Evolutionary conservation across 2,888 invertebrate species (phyloP).

Genomic region (Raillietiella orientalis): DNA sequence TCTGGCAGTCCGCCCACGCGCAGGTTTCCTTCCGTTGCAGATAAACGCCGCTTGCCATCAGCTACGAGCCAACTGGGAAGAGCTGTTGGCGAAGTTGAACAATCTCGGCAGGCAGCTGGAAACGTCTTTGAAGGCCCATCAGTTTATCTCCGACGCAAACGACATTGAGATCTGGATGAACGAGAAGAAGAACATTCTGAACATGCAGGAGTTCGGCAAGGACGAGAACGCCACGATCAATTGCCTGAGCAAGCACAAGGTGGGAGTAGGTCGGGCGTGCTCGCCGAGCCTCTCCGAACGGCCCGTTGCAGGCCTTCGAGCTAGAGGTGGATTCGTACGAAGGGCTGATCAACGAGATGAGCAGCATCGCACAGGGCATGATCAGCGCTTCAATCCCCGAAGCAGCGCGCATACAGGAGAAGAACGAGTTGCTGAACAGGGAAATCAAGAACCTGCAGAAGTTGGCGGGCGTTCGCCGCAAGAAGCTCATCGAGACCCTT

Average conservation of each 20-base stretch:
- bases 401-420: conserved; percentile 37
- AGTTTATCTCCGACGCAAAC: conserved; percentile 61
- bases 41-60: conserved; percentile 38
- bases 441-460: conserved; percentile 47
- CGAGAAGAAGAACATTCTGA: conserved; percentile 47
- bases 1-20: no score
- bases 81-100: conserved; percentile 30
- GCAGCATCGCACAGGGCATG: conserved; percentile 48
- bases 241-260: conserved; percentile 75
- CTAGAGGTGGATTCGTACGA: conserved; percentile 67
- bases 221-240: conserved; percentile 73
- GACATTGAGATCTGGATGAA: conserved; percentile 78
- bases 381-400: conserved; percentile 48
- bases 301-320: conserved; percentile 38
- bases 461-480: conserved; percentile 39
- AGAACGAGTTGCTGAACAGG: conserved; percentile 37
- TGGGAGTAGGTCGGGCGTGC: conserved; percentile 13
- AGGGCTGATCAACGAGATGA: conserved; percentile 71
- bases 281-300: no score
- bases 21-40: conserved; percentile 16
- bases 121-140: conserved; percentile 55
- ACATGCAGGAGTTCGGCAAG: conserved; percentile 53
- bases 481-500: conserved; percentile 61
- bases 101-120: conserved; percentile 44
- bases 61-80: conserved; percentile 35